A percentile compares a stretch with the other conserved stretches of the same genome.
Evolutionary conservation across 1,140 invertebrate species (phyloP).

Genomic region (Telenomus remus): DNA sequence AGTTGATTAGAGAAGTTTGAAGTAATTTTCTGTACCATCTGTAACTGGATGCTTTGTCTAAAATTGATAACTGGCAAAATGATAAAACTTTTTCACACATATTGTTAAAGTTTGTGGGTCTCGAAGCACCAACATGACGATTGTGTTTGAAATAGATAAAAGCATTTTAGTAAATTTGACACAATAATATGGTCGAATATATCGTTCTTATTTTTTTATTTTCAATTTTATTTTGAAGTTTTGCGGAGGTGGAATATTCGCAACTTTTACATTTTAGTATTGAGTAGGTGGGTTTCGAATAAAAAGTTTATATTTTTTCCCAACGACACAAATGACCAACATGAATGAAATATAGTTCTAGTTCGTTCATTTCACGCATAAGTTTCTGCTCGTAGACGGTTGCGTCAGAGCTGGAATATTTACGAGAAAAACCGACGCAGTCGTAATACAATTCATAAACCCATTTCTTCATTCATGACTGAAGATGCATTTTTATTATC

Average conservation of each 20-base stretch:
- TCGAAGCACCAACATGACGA: too few species aligned
- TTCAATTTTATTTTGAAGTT: too few species aligned
- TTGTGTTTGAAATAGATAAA: too few species aligned
- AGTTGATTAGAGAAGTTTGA: background rate
- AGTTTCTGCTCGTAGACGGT: slow-evolving; percentile 37
- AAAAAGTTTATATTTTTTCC: too few species aligned
- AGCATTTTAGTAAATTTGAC: too few species aligned
- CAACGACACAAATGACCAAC: slow-evolving; percentile 43
- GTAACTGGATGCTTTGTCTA: slow-evolving; percentile 3
- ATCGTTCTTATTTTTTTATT: too few species aligned
- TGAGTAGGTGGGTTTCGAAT: too few species aligned
- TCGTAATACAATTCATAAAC: slow-evolving; percentile 39
- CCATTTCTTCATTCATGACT: slow-evolving; percentile 37
- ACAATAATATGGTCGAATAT: too few species aligned
- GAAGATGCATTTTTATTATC: slow-evolving; percentile 18
- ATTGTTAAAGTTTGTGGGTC: background rate
- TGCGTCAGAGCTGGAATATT: slow-evolving; percentile 41
- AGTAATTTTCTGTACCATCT: background rate
- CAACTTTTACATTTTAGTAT: too few species aligned
- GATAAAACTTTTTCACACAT: slow-evolving; percentile 1
- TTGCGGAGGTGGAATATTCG: too few species aligned
- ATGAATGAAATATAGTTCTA: slow-evolving; percentile 55
- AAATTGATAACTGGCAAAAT: slow-evolving; percentile 1
- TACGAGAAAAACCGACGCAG: slow-evolving; percentile 34
- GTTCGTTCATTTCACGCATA: slow-evolving; percentile 50